A percentile compares a stretch with the other conserved stretches of the same genome.
Conservation (phyloP, 2,888 invertebrate genomes). For the Cephus pygmeus region DNA sequence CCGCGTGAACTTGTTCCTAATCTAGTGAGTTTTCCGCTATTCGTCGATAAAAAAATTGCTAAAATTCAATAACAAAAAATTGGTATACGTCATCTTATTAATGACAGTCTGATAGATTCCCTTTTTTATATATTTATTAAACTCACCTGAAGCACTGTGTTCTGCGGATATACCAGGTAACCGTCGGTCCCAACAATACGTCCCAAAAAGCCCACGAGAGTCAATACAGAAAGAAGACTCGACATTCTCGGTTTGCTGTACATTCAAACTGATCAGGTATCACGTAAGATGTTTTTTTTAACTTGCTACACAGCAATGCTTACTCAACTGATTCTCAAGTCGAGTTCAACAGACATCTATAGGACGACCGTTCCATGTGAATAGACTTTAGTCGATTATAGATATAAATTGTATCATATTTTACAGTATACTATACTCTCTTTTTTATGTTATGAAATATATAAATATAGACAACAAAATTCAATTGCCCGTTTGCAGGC, state of each 20-base stretch:
- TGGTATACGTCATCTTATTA: neutral
- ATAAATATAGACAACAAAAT: neutral
- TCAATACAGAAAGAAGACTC: neutral
- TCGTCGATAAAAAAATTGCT: neutral
- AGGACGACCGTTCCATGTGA: neutral
- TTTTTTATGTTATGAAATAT: neutral
- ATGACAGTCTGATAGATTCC: no score
- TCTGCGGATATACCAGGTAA: conserved; percentile 49
- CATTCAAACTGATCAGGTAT: neutral
- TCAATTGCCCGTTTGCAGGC: neutral
- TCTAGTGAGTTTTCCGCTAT: neutral
- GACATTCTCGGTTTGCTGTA: neutral
- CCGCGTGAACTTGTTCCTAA: neutral
- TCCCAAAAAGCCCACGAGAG: neutral
- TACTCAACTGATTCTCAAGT: neutral
- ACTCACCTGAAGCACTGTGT: conserved; percentile 56
- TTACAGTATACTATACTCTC: neutral
- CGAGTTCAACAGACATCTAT: neutral
- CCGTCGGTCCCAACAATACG: neutral
- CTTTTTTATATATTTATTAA: neutral
- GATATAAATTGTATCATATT: neutral
- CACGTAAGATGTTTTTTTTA: neutral
- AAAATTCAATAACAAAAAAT: neutral
- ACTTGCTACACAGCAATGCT: neutral
- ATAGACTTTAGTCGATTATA: neutral